Base-by-base conservation (phyloP, 2,888 invertebrate genomes). In the Cerceris ruficornis region DNA sequence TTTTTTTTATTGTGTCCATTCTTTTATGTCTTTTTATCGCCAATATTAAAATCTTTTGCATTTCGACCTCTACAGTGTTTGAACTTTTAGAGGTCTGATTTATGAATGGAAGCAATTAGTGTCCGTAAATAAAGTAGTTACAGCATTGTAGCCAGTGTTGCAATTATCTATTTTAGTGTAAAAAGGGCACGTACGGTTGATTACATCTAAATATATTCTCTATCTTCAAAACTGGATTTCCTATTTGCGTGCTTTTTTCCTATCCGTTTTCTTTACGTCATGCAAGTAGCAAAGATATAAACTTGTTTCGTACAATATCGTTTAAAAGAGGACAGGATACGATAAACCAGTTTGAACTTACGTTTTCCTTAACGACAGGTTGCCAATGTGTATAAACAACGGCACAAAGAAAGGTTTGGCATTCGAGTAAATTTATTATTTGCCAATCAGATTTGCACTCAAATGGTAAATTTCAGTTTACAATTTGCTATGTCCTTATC, bases 301-400 rank as follows among this genome's bases (percentile, higher is more conserved):
- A 55, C 5, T 55, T 7, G 28, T 9, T 55, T 6, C 13, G 28
- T 17, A 41, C 13, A 41, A n/a, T n/a, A 55, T 41, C 58, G 13
- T n/a, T 6, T 62, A n/a, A 62, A 50, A 28, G 6, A 28, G 17
- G 50, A 50, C 50, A 62, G 39, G 50, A 62, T 62, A 49, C 50
- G 49, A 39, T 50, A 49, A 62, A 62, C 50, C 50, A 28, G 62
- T 50, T 50, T 14, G n/a, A 13, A 13, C 46, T 8, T 43, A 60
- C 17, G 28, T 49, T 13, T 5, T 7, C 11, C 17, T 49, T 6
- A 8, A 4, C 6, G 46, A 7, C 39, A 6, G 17, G 49, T 62
- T 15, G 43, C 13, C 5, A 46, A 9, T 15, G 59, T 39, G 6
- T 57, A 57, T 17, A 14, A 9, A 41, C 14, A 59, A 59, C 17